Percentiles rank a stretch among this genome's conserved stretches.
These are phyloP conservation scores for Plodia interpunctella DNA, from an alignment of 1,140 invertebrate species.

Conservation along the genomic window DNA sequence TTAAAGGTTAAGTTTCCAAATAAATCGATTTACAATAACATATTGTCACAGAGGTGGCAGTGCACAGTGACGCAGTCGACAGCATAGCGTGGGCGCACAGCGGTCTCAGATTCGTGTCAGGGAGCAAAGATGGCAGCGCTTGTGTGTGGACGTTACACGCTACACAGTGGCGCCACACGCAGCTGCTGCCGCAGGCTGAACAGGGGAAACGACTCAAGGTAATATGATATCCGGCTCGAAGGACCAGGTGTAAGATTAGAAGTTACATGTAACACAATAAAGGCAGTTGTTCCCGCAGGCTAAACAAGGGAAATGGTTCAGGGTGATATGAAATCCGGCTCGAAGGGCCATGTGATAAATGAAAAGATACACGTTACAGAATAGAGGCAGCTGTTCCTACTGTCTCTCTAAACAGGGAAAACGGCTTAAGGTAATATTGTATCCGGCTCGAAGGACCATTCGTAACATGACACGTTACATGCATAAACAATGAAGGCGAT, in stretches of 20 bases:
- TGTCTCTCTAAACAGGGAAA: slow-evolving; percentile 82
- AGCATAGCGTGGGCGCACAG: slow-evolving; percentile 96
- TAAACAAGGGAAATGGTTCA: slow-evolving; percentile 85
- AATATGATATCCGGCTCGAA: too few relatives aligned
- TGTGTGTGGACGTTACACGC: slow-evolving; percentile 95
- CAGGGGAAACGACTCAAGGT: slow-evolving; percentile 80
- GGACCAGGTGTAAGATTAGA: too few relatives aligned
- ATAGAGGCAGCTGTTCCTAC: slow-evolving; percentile 81
- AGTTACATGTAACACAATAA: neutral
- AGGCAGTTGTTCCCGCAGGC: neutral
- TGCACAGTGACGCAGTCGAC: slow-evolving; percentile 96
- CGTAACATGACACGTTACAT: too few relatives aligned
- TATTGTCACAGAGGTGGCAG: slow-evolving; percentile 85
- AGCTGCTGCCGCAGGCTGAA: slow-evolving; percentile 82
- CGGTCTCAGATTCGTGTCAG: slow-evolving; percentile 92
- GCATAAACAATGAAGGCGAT: too few relatives aligned
- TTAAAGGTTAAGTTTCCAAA: too few relatives aligned
- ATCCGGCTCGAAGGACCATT: too few relatives aligned
- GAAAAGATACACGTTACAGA: too few relatives aligned
- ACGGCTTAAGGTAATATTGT: slow-evolving; percentile 79
- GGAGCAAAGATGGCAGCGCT: slow-evolving; percentile 97
- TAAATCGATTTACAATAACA: too few relatives aligned
- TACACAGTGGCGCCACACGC: slow-evolving; percentile 90
- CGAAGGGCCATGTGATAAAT: too few relatives aligned
- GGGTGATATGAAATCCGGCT: too few relatives aligned